These are phyloP conservation scores for Diarsia mendica DNA, from an alignment of 2,888 invertebrate genomes.

Conservation along the genomic window DNA sequence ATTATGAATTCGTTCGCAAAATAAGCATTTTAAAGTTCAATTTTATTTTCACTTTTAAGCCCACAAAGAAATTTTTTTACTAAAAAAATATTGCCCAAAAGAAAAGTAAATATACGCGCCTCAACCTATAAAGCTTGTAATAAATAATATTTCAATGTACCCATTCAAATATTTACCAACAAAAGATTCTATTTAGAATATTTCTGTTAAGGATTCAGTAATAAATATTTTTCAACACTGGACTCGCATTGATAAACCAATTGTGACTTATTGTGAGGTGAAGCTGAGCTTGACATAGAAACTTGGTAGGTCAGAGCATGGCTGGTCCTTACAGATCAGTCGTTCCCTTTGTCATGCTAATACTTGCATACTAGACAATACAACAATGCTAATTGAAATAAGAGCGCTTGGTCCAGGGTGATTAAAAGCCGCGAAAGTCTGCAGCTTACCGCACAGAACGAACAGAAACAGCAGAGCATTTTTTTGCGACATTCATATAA, in stretches of 20 bases:
- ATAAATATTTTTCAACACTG: background rate
- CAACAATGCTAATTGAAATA: background rate
- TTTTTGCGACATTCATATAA: background rate
- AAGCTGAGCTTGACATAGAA: background rate
- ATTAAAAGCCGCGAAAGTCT: background rate
- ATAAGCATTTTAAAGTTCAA: background rate
- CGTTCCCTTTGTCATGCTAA: background rate
- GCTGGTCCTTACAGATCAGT: background rate
- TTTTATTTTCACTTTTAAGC: background rate
- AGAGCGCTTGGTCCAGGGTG: background rate
- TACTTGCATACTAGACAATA: too few species aligned
- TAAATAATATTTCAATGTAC: slow-evolving; percentile 19
- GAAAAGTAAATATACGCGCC: slow-evolving; percentile 3
- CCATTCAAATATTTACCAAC: slow-evolving; percentile 14
- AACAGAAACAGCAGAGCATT: background rate
- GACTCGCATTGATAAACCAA: background rate
- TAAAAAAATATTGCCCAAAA: background rate
- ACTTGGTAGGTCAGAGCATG: background rate
- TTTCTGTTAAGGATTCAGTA: background rate
- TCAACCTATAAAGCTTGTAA: background rate
- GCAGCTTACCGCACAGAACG: background rate
- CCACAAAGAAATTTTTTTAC: background rate
- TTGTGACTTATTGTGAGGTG: background rate
- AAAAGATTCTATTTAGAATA: background rate
- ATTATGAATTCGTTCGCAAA: background rate